Percentiles rank a stretch among this genome's conserved stretches.
These are phyloP conservation scores for Hipparchia sbordonii DNA, from an alignment of 2,888 invertebrate genomes.

Conservation along the genomic window DNA sequence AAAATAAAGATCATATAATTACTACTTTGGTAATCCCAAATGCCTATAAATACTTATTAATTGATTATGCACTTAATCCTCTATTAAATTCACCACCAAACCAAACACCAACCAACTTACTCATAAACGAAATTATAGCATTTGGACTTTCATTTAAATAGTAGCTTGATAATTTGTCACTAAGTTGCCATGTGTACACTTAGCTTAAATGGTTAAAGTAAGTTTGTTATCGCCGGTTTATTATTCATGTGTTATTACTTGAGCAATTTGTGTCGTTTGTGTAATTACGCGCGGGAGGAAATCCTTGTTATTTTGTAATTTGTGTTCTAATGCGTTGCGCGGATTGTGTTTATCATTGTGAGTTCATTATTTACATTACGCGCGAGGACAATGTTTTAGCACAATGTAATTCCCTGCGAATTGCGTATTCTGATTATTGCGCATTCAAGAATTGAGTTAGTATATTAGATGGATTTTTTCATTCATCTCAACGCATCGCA, in stretches of 20 bases:
- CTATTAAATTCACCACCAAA: too few species aligned
- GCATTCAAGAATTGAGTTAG: conserved; percentile 41
- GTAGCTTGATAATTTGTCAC: not conserved
- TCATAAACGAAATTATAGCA: too few species aligned
- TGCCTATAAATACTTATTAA: too few species aligned
- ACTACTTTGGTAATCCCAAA: too few species aligned
- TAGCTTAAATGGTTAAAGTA: conserved; percentile 31
- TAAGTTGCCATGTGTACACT: conserved; percentile 13
- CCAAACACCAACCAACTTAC: too few species aligned
- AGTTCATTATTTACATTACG: conserved; percentile 70
- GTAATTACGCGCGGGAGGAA: conserved; percentile 74
- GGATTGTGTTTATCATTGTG: conserved; percentile 69
- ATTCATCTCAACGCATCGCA: too few species aligned
- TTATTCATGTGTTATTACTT: conserved; percentile 65
- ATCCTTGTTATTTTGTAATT: conserved; percentile 74
- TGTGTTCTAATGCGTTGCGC: conserved; percentile 59
- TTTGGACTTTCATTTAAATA: not conserved
- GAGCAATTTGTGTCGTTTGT: conserved; percentile 67
- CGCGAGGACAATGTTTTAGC: conserved; percentile 50
- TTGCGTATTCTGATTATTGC: conserved; percentile 43
- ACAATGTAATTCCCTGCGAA: conserved; percentile 43
- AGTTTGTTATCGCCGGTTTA: conserved; percentile 39
- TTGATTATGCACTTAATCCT: too few species aligned
- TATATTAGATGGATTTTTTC: conserved; percentile 39
- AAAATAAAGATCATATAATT: too few species aligned